Percentiles rank a stretch among this genome's conserved stretches.
Conservation (phyloP, 2,797 vertebrate species). For the Dallia pectoralis region DNA sequence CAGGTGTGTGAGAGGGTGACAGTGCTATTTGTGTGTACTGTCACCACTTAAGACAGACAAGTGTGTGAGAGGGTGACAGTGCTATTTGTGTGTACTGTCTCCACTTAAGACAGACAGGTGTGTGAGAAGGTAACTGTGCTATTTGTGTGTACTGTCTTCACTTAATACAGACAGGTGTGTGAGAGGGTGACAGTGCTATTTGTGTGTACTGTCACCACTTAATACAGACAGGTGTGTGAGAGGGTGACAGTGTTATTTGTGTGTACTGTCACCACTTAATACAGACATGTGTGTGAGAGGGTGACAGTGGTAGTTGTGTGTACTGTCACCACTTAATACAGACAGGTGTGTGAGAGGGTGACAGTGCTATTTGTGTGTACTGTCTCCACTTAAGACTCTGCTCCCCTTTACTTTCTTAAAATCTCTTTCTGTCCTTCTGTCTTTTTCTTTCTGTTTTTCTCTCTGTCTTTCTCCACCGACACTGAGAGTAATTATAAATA, state of each 20-base stretch:
- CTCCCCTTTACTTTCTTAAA: background rate
- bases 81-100: slow-evolving; percentile 15
- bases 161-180: slow-evolving; percentile 1
- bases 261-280: slow-evolving; percentile 32
- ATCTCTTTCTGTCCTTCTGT: background rate
- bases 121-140: too few relatives aligned
- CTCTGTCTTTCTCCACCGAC: slow-evolving; percentile 56
- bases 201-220: too few relatives aligned
- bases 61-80: slow-evolving; percentile 1
- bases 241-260: too few relatives aligned
- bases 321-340: too few relatives aligned
- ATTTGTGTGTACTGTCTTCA: slow-evolving; percentile 47
- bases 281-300: slow-evolving; percentile 1
- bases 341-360: too few relatives aligned
- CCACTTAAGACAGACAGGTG: too few relatives aligned
- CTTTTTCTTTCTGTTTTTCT: slow-evolving; percentile 21
- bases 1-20: too few relatives aligned
- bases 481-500: slow-evolving; percentile 58
- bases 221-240: too few relatives aligned
- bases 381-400: slow-evolving; percentile 58
- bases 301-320: slow-evolving; percentile 6
- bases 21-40: slow-evolving; percentile 40
- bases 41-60: slow-evolving; percentile 15
- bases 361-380: too few relatives aligned
- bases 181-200: background rate